phyloP scores from a whole-genome alignment of 2,113 vertebrate genomes.

The Lontra canadensis region DNA sequence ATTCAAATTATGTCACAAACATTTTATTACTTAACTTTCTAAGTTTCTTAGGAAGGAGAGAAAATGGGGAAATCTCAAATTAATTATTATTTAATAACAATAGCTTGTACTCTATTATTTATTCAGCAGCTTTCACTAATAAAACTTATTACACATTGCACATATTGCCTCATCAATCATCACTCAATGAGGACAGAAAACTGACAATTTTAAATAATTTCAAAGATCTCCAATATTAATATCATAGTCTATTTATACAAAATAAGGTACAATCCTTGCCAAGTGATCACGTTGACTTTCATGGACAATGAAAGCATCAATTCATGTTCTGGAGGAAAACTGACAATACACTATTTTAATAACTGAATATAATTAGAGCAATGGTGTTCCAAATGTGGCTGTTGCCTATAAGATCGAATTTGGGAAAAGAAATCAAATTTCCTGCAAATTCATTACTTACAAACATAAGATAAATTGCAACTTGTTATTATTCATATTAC shows the following conservation, averaged over 20 bases:
- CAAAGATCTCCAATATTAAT: constrained; percentile 11
- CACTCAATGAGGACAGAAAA: background rate
- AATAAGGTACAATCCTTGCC: constrained; percentile 8
- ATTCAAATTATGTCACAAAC: background rate
- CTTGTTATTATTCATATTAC: background rate
- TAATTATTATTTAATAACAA: constrained; percentile 55
- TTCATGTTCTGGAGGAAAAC: background rate
- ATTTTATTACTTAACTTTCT: constrained; percentile 7
- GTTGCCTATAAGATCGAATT: background rate
- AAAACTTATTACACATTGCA: constrained; percentile 39
- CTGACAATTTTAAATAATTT: constrained; percentile 60
- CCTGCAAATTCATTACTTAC: background rate
- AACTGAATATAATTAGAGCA: background rate
- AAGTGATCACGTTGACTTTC: background rate
- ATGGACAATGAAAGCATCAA: background rate
- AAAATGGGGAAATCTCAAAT: constrained; percentile 6
- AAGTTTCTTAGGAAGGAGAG: background rate
- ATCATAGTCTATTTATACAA: constrained; percentile 27
- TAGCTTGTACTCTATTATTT: constrained; percentile 27
- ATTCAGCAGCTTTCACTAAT: constrained; percentile 35
- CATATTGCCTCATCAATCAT: constrained; percentile 55
- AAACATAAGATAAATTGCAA: background rate
- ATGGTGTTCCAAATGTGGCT: background rate
- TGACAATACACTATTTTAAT: background rate
- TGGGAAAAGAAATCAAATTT: background rate